Conservation (phyloP, 2,888 invertebrate genomes). For the Protodeltote pygarga region DNA sequence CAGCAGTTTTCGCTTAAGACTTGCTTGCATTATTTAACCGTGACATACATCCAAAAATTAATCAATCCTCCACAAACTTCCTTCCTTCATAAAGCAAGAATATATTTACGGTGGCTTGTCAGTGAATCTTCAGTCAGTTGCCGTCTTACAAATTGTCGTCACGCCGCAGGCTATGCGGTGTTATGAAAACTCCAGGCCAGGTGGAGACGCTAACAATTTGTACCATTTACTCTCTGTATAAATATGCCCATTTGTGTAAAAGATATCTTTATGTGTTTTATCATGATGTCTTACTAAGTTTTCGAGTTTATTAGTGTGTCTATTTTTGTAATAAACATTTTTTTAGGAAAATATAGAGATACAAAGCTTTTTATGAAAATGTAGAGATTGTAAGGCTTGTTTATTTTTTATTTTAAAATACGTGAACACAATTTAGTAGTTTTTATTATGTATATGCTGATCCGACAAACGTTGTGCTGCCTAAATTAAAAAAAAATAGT, state of each 20-base stretch:
- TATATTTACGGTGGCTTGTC: conserved; percentile 76
- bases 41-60: conserved; percentile 19
- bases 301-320: conserved; percentile 45
- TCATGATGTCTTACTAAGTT: conserved; percentile 53
- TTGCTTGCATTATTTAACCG: background rate
- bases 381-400: no score
- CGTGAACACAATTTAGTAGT: no score
- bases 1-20: no score
- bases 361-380: no score
- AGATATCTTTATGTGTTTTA: conserved; percentile 66
- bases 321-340: conserved; percentile 6
- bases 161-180: conserved; percentile 73
- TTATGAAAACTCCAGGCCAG: conserved; percentile 80
- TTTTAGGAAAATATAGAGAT: no score
- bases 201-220: conserved; percentile 83
- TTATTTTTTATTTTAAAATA: no score
- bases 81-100: conserved; percentile 62
- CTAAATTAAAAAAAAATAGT: no score
- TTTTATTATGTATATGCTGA: no score
- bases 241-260: conserved; percentile 76
- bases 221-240: conserved; percentile 79
- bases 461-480: no score
- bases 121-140: conserved; percentile 71
- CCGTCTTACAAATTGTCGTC: conserved; percentile 76
- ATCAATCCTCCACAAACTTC: conserved; percentile 37